Evolutionary conservation across 2,113 vertebrate genomes (phyloP), one percentile per base, ranked within the genome.

Genomic region (Colius striatus): DNA sequence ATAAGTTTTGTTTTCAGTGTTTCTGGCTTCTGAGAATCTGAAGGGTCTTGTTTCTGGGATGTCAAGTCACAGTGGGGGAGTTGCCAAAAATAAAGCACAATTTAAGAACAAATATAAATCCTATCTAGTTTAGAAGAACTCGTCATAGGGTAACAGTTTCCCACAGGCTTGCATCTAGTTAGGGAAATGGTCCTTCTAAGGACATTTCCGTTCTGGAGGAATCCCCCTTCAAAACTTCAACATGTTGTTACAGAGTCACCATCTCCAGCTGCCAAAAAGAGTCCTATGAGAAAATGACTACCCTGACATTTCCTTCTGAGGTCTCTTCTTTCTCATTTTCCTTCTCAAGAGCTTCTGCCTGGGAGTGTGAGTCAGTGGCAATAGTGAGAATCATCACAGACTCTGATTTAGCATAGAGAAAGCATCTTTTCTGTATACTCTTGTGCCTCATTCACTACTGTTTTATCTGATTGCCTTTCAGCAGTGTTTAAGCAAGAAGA

Each of bases 141-240:
- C 73, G 62, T 96, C 92, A 95, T 89, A 96, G 95, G 90, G 93
- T 93, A 91, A 90, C 51, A 94, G 87, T 97, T 97, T 97, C 96
- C 96, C 95, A 97, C 96, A 97, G 94, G 93, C 91, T 90, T 47
- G 80, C 54, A 34, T 29, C 34, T 5, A 63, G 84, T 12, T 38
- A 88, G 71, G 79, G 90, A 91, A 94, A 92, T 84, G 79, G 61
- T 95, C 91, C 79, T 93, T 90, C 61, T 84, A 70, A 84, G 93
- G 92, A 82, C 10, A 62, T 58, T 95, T 96, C 94, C 79, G 22
- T 26, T 96, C 81, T 5, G 43, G 89, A 94, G 95, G 96, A 94
- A 96, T 96, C 90, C 94, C 92, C 90, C 90, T 95, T 58, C 93
- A 60, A 60, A 94, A 89, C 65, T 85, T 66, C 80, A 75, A 29